phyloP scores from a whole-genome alignment of 2,797 vertebrate genomes.

The Coregonus sp. region DNA sequence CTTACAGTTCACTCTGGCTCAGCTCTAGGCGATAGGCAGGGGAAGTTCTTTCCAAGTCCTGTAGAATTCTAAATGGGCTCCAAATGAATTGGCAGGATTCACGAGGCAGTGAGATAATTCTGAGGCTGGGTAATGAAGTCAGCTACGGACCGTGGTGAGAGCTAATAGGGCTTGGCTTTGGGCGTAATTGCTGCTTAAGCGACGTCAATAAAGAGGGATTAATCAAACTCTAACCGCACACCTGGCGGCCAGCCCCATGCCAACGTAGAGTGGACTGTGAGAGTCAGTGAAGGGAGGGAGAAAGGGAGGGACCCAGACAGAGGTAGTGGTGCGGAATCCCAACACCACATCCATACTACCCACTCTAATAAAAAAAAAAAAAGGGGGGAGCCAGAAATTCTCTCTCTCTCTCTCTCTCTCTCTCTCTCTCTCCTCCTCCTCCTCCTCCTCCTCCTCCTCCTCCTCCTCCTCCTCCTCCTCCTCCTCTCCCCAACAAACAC shows the following conservation, averaged over 20 bases:
- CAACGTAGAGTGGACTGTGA: not conserved
- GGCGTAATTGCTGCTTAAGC: slow-evolving; percentile 49
- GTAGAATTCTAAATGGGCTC: slow-evolving; percentile 59
- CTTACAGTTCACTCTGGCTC: slow-evolving; percentile 50
- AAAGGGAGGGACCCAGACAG: not conserved
- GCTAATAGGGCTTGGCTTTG: slow-evolving; percentile 54
- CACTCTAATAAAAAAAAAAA: slow-evolving; percentile 44
- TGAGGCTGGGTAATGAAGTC: slow-evolving; percentile 55
- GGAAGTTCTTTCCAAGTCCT: slow-evolving; percentile 51
- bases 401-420: not conserved
- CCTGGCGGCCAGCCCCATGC: slow-evolving; percentile 35
- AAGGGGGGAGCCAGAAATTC: slow-evolving; percentile 48
- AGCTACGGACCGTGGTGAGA: slow-evolving; percentile 36
- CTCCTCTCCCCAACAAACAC: slow-evolving; percentile 60
- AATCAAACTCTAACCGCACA: slow-evolving; percentile 46
- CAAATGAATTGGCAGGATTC: slow-evolving; percentile 67
- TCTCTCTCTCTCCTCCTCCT: too few relatives aligned
- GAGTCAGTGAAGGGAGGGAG: not conserved
- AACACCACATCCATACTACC: slow-evolving; percentile 29
- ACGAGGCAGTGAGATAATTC: slow-evolving; percentile 59
- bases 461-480: too few relatives aligned
- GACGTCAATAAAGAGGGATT: slow-evolving; percentile 46
- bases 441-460: too few relatives aligned
- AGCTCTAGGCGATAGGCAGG: slow-evolving; percentile 29
- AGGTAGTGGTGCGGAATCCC: not conserved